Conservation (phyloP, 1,140 invertebrate genomes). For the Tetragnatha versicolor region DNA sequence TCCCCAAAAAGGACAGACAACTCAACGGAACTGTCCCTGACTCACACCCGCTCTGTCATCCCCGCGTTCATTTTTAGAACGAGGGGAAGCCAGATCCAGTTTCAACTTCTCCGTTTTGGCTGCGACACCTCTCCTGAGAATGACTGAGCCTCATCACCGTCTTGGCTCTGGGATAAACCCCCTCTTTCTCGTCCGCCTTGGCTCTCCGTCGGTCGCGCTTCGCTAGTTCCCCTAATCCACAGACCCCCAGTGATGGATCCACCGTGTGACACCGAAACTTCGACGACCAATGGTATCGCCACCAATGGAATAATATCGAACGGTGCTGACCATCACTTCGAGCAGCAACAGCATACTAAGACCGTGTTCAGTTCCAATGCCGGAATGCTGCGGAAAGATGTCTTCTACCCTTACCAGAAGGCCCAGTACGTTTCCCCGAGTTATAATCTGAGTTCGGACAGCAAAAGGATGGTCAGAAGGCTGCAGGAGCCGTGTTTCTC, state of each 20-base stretch:
- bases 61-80: constrained; percentile 40
- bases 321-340: background rate
- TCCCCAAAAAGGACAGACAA: constrained; percentile 42
- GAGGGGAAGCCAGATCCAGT: constrained; percentile 14
- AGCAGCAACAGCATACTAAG: no score
- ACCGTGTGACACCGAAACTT: background rate
- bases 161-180: constrained; percentile 15
- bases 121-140: background rate
- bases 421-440: constrained; percentile 48
- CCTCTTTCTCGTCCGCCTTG: constrained; percentile 25
- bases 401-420: constrained; percentile 58
- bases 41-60: constrained; percentile 34
- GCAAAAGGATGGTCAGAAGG: constrained; percentile 55
- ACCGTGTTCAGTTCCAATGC: background rate
- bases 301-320: background rate
- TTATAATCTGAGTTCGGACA: constrained; percentile 54
- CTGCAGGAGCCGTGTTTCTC: constrained; percentile 53
- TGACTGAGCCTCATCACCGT: background rate
- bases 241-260: background rate
- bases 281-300: background rate
- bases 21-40: constrained; percentile 7
- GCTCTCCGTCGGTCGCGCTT: constrained; percentile 14
- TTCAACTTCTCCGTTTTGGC: constrained; percentile 32
- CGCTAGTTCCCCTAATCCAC: constrained; percentile 14
- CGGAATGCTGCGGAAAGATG: constrained; percentile 28